These are phyloP conservation scores for Protobothrops mucrosquamatus DNA, from an alignment of 2,113 vertebrate genomes.

Conservation along the genomic window DNA sequence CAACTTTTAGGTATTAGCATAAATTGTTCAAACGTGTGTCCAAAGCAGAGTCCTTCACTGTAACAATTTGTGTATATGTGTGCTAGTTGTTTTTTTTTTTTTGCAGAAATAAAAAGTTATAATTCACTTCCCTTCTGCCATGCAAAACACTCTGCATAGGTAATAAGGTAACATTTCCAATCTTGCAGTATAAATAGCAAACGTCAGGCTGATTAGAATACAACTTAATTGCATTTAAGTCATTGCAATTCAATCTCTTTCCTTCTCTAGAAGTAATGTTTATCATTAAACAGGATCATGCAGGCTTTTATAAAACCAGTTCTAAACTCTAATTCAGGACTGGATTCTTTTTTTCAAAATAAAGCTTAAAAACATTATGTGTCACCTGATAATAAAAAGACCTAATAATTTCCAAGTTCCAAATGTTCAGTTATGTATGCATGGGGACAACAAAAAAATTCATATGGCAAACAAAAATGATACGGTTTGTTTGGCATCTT, in stretches of 20 bases:
- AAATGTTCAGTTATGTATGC: neutral
- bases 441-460: slow-evolving; percentile 2
- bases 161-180: slow-evolving; percentile 62
- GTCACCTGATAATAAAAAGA: slow-evolving; percentile 14
- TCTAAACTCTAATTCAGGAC: slow-evolving; percentile 25
- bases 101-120: slow-evolving; percentile 61
- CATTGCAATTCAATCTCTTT: slow-evolving; percentile 35
- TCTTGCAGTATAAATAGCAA: slow-evolving; percentile 55
- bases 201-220: slow-evolving; percentile 57
- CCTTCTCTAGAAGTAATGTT: slow-evolving; percentile 9
- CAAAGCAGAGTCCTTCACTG: slow-evolving; percentile 54
- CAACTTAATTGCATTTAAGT: slow-evolving; percentile 49
- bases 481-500: neutral
- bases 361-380: slow-evolving; percentile 13
- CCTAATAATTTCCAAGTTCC: neutral
- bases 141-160: slow-evolving; percentile 61
- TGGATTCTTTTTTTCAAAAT: neutral
- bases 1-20: slow-evolving; percentile 57
- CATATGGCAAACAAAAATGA: neutral
- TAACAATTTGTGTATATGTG: slow-evolving; percentile 48
- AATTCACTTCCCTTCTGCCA: slow-evolving; percentile 65
- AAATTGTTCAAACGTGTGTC: slow-evolving; percentile 66
- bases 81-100: slow-evolving; percentile 60
- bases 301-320: slow-evolving; percentile 42
- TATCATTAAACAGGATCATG: slow-evolving; percentile 47